These are phyloP conservation scores for Xylocampa areola DNA, from an alignment of 2,888 invertebrate species.

Conservation along the genomic window DNA sequence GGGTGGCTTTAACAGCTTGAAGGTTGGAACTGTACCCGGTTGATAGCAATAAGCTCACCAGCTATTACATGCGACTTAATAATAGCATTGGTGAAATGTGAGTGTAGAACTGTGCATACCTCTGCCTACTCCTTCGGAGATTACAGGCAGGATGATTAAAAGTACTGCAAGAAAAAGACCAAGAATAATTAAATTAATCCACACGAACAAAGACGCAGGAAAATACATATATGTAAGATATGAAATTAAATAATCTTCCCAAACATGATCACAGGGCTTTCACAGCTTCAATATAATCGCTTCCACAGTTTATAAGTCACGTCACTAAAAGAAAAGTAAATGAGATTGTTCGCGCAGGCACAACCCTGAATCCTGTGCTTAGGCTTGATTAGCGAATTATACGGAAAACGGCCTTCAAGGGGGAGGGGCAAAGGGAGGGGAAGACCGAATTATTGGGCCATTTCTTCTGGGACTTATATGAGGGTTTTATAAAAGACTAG, in stretches of 20 bases:
- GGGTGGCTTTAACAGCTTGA: too few relatives aligned
- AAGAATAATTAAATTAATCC: too few relatives aligned
- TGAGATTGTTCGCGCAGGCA: slow-evolving; percentile 31
- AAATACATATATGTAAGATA: too few relatives aligned
- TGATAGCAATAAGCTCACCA: too few relatives aligned
- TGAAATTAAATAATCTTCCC: slow-evolving; percentile 4
- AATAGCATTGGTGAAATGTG: too few relatives aligned
- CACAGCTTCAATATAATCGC: slow-evolving; percentile 27
- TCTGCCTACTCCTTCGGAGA: too few relatives aligned
- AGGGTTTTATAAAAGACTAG: slow-evolving; percentile 24
- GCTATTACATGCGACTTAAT: too few relatives aligned
- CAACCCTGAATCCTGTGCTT: slow-evolving; percentile 29
- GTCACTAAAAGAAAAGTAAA: slow-evolving; percentile 42
- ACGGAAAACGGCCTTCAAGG: slow-evolving; percentile 37
- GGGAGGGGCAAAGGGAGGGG: slow-evolving; percentile 7
- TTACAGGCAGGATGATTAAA: too few relatives aligned
- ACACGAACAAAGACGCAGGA: too few relatives aligned
- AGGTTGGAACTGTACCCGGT: too few relatives aligned
- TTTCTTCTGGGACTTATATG: slow-evolving; percentile 36
- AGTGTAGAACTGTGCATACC: too few relatives aligned
- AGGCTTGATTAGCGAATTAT: slow-evolving; percentile 69
- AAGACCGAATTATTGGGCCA: slow-evolving; percentile 37
- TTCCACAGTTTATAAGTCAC: slow-evolving; percentile 16
- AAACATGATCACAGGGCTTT: slow-evolving; percentile 7
- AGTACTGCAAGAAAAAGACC: too few relatives aligned